Evolutionary conservation across 2,113 vertebrate species (phyloP).

Genomic region (Carlito syrichta): DNA sequence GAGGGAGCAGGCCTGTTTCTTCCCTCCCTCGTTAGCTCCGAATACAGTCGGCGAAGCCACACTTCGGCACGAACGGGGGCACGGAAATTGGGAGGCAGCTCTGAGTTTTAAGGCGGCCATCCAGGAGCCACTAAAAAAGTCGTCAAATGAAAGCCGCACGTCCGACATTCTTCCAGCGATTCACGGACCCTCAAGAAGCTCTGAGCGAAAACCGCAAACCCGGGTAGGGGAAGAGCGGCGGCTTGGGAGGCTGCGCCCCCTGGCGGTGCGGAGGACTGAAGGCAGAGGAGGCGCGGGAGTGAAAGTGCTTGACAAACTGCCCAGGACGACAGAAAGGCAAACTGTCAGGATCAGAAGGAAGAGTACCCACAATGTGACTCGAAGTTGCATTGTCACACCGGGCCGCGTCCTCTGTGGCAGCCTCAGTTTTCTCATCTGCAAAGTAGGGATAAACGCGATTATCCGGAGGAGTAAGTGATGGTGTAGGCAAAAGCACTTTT

Average conservation of each 20-base stretch:
- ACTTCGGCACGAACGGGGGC: not conserved
- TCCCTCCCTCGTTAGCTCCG: not conserved
- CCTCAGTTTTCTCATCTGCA: not conserved
- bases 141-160: not conserved
- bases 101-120: not conserved
- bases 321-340: not conserved
- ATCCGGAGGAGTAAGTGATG: not conserved
- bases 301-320: not conserved
- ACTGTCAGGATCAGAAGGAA: not conserved
- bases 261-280: not conserved
- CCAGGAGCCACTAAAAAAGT: not conserved
- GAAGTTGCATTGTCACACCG: not conserved
- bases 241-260: too few relatives aligned
- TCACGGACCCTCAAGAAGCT: not conserved
- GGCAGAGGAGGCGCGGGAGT: not conserved
- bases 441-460: not conserved
- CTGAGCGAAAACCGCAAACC: not conserved
- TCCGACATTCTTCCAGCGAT: not conserved
- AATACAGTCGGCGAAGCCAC: slow-evolving; percentile 14
- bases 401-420: not conserved
- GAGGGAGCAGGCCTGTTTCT: not conserved
- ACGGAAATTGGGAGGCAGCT: not conserved
- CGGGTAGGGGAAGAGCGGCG: not conserved
- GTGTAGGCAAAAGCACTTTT: not conserved
- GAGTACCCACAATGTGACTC: not conserved